Evolutionary conservation across 2,113 vertebrate genomes (phyloP), one percentile per base, ranked within the genome.

Genomic region (Morphnarchus princeps): DNA sequence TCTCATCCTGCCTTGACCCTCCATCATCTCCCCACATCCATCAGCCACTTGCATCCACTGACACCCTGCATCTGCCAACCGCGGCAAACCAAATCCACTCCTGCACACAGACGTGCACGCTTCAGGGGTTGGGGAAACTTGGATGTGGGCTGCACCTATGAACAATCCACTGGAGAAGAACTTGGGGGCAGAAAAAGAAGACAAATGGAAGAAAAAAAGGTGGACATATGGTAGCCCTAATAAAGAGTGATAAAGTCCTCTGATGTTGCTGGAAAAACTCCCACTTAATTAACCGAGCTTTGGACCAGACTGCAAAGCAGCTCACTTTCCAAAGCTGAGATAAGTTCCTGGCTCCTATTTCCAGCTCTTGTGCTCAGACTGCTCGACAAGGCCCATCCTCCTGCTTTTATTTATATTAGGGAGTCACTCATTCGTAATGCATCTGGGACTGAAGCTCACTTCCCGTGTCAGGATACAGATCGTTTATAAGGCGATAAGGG

Each of bases 401-500:
- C 89, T 91, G 78, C 95, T 94, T 92, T 93, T 95, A 88, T 97
- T 97, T 97, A 88, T 90, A 25, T 82, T 70, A 66, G 89, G 93
- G 95, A 93, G 91, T 95, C 94, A 85, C 71, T 94, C 62, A 17
- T 76, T 90, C 4, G 22, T 96, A 90, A 95, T 94, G 95, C 89
- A 82, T 77, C 70, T 50, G 82, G 73, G 89, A 18, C 93, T 73
- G 91, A 12, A 50, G 67, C 89, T 95, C 95, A 88, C 91, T 96
- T 97, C 96, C 94, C 38, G 10, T 94, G 95, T 96, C 93, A 95
- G 96, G 95, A 95, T 80, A 22, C 87, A 93, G 89, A 90, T 87
- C 78, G 2, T 95, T 95, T 94, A 93, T 80, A 95, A 79, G 90
- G 87, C 0, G 71, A 91, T 96, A 96, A 95, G 91, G 74, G 83